phyloP scores from a whole-genome alignment of 2,888 invertebrate species.

The Aricia artaxerxes region DNA sequence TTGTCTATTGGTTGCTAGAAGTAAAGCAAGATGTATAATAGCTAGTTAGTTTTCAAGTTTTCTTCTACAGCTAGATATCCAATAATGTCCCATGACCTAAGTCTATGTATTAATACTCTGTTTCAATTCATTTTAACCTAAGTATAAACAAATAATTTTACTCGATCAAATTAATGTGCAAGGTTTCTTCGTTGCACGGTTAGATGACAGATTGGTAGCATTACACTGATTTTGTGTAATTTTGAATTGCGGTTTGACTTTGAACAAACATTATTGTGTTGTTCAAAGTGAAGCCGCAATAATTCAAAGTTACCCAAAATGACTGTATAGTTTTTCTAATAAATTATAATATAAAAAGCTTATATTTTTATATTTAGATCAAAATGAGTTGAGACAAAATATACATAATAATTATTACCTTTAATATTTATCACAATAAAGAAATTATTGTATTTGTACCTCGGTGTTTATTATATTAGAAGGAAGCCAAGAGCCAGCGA shows the following conservation, averaged over 20 bases:
- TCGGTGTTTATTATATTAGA: neutral
- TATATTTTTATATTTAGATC: neutral
- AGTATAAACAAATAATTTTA: neutral
- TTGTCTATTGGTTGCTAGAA: neutral
- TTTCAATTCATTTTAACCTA: neutral
- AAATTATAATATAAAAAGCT: neutral
- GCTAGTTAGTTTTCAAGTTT: neutral
- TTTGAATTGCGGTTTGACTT: no score
- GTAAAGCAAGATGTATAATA: neutral
- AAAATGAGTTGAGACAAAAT: neutral
- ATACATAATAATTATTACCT: neutral
- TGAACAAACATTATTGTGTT: no score
- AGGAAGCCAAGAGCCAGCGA: neutral
- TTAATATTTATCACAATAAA: neutral
- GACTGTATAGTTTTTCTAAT: no score
- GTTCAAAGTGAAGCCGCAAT: no score
- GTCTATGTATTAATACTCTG: neutral
- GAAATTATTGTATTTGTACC: neutral
- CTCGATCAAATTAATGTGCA: no score
- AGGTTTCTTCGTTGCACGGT: neutral
- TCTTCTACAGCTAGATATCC: constrained; percentile 1
- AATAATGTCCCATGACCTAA: neutral
- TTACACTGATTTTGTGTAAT: neutral
- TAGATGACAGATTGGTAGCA: neutral
- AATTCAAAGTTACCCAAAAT: no score